These are phyloP conservation scores for Andrena praecox DNA, from an alignment of 2,888 invertebrate species.

Conservation along the genomic window DNA sequence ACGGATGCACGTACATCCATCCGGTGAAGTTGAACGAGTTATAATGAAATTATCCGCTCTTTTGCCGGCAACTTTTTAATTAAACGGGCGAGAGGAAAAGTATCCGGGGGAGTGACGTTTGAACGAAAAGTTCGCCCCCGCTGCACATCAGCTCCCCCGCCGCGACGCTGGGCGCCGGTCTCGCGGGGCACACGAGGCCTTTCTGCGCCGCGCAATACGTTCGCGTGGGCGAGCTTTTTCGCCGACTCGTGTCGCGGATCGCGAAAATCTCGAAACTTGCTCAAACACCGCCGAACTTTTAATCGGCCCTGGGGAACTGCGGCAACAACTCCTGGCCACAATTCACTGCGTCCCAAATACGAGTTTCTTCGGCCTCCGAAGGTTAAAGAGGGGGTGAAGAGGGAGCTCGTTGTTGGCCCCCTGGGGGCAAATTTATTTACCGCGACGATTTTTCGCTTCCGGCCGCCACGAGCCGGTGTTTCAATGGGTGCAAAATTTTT, in stretches of 20 bases:
- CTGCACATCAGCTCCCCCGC: too few species aligned
- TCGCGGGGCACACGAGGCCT: neutral
- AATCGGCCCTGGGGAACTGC: constrained; percentile 9
- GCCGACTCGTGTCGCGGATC: constrained; percentile 2
- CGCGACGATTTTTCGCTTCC: neutral
- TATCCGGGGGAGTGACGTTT: neutral
- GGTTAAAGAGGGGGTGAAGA: neutral
- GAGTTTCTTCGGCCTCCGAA: neutral
- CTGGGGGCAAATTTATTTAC: neutral
- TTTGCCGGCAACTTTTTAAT: constrained; percentile 21
- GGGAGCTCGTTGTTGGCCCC: neutral
- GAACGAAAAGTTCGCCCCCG: neutral
- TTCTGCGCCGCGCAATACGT: constrained; percentile 6
- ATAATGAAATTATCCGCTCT: constrained; percentile 18
- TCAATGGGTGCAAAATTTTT: neutral
- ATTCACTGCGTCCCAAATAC: neutral
- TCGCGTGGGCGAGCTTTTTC: neutral
- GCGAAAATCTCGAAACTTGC: constrained; percentile 4
- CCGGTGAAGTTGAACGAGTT: neutral
- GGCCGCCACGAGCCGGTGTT: neutral
- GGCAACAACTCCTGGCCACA: neutral
- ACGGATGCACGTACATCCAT: neutral
- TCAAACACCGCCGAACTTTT: constrained; percentile 8
- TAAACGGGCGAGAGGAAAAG: constrained; percentile 1
- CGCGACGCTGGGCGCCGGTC: too few species aligned